Conservation (phyloP, 1,140 invertebrate genomes). For the Philotrypesis tridentata region DNA sequence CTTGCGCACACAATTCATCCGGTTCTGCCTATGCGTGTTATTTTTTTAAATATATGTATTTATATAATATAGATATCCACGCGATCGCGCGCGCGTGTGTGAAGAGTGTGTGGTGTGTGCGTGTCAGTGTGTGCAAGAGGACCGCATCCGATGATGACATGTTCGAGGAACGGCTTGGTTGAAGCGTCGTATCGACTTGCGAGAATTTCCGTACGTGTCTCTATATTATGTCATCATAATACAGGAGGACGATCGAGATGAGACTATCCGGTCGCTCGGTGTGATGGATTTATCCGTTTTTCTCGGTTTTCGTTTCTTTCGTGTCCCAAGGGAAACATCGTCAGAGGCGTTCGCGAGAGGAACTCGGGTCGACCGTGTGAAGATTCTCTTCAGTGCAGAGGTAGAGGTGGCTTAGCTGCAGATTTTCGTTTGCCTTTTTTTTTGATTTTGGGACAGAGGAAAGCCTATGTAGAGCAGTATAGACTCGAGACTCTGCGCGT, state of each 20-base stretch:
- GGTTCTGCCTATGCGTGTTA: no score
- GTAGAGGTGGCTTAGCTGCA: background rate
- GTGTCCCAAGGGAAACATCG: constrained; percentile 23
- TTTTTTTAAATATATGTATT: no score
- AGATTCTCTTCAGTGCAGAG: constrained; percentile 41
- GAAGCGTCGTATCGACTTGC: background rate
- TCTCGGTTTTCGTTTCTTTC: no score
- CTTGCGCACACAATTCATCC: background rate
- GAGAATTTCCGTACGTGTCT: no score
- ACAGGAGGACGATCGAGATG: constrained; percentile 37
- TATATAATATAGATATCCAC: constrained; percentile 15
- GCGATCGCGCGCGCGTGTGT: constrained; percentile 23
- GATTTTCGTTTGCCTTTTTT: background rate
- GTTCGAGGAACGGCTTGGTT: constrained; percentile 26
- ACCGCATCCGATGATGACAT: constrained; percentile 44
- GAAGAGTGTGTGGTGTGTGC: constrained; percentile 9
- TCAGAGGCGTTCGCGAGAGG: constrained; percentile 26
- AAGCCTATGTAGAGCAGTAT: background rate
- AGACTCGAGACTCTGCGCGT: background rate
- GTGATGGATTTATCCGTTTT: no score
- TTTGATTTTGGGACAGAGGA: background rate
- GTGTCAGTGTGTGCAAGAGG: constrained; percentile 13
- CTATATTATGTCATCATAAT: no score
- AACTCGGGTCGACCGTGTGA: constrained; percentile 23
- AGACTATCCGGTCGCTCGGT: constrained; percentile 31